A percentile compares a stretch with the other conserved stretches of the same genome.
phyloP scores from a whole-genome alignment of 2,888 invertebrate species.

The Aleiodes alternator region DNA sequence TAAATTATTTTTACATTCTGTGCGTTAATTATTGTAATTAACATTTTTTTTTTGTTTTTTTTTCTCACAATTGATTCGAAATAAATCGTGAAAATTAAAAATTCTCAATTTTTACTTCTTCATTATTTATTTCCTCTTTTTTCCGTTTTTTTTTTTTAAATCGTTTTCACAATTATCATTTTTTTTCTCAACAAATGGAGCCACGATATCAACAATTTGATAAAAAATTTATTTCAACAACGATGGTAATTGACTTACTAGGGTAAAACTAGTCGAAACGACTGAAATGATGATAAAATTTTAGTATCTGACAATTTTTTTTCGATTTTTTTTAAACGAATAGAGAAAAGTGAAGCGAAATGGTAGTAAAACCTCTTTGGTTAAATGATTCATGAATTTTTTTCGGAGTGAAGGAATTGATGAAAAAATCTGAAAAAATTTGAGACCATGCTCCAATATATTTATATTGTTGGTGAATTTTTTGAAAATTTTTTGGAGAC shows the following conservation, averaged over 20 bases:
- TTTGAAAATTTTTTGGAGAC: too few relatives aligned
- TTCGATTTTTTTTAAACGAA: too few relatives aligned
- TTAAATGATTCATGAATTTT: too few relatives aligned
- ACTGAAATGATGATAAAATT: constrained; percentile 19
- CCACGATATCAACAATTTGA: constrained; percentile 50
- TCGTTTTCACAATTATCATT: constrained; percentile 5
- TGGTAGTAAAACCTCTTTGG: too few relatives aligned
- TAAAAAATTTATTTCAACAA: constrained; percentile 41
- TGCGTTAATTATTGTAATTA: too few relatives aligned
- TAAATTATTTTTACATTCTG: constrained; percentile 20
- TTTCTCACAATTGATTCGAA: background rate
- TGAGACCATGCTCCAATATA: too few relatives aligned
- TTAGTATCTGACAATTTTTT: too few relatives aligned
- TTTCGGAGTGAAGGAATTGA: too few relatives aligned
- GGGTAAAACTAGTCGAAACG: constrained; percentile 52
- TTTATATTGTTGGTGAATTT: too few relatives aligned
- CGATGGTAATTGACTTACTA: constrained; percentile 56
- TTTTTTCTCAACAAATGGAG: constrained; percentile 41
- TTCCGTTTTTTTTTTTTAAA: constrained; percentile 9
- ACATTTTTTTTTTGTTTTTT: too few relatives aligned
- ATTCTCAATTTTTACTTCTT: background rate
- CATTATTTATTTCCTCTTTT: background rate
- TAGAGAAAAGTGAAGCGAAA: too few relatives aligned
- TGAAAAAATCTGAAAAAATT: too few relatives aligned
- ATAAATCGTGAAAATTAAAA: background rate